phyloP scores from a whole-genome alignment of 2,797 vertebrate genomes.

The Triplophysa yarkandensis region DNA sequence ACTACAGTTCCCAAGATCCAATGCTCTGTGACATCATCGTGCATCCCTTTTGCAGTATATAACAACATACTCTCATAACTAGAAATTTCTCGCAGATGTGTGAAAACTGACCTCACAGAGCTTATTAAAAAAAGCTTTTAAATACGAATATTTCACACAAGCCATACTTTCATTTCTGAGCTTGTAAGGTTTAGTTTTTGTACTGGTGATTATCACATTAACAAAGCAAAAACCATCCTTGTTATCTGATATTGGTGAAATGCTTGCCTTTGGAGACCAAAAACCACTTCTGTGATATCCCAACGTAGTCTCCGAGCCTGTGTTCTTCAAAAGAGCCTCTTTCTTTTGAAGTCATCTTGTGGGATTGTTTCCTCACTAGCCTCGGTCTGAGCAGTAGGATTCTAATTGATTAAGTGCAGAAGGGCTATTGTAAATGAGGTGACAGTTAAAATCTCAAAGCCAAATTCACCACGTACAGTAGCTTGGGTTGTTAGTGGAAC shows the following conservation, averaged over 20 bases:
- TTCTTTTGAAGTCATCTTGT: constrained; percentile 80
- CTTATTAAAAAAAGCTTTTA: not conserved
- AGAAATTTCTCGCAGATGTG: not conserved
- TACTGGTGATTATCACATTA: constrained; percentile 48
- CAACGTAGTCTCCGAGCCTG: constrained; percentile 53
- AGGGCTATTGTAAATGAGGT: constrained; percentile 79
- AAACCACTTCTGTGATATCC: constrained; percentile 72
- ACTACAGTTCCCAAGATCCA: constrained; percentile 49
- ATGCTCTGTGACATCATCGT: constrained; percentile 23
- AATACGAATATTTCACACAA: not conserved
- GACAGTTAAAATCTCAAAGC: constrained; percentile 68
- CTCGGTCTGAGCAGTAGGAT: constrained; percentile 58
- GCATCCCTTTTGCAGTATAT: constrained; percentile 1
- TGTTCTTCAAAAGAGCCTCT: constrained; percentile 78
- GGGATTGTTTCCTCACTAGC: constrained; percentile 68
- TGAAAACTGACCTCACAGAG: not conserved
- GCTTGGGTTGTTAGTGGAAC: constrained; percentile 54
- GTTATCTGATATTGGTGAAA: constrained; percentile 70
- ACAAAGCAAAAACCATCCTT: constrained; percentile 47
- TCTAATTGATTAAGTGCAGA: constrained; percentile 80
- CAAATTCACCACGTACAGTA: constrained; percentile 59
- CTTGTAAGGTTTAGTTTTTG: constrained; percentile 47
- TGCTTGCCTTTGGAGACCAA: constrained; percentile 70
- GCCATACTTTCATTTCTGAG: not conserved
- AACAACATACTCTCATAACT: not conserved